Evolutionary conservation across 1,140 invertebrate genomes (phyloP), one percentile per base, ranked within the genome.

Genomic region (Andrena cerasifolii): DNA sequence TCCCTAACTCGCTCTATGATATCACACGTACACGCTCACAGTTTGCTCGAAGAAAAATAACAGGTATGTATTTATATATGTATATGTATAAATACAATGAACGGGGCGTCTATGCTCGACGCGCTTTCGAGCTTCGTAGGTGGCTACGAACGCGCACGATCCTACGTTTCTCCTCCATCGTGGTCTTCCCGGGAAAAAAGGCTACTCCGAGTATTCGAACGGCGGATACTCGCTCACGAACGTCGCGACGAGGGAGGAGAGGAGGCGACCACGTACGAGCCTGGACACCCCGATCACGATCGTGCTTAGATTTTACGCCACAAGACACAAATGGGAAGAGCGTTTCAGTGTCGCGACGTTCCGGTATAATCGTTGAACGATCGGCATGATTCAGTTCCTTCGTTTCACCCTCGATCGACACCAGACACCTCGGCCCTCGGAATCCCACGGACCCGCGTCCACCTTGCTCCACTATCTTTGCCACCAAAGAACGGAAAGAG

Each of bases 241-340:
- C 16, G 16, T 8, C 4, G 26, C n/a, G 3, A 53, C n/a, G 21
- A 8, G 3, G 21, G 26, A 0, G 10, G 4, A 21, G 28, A 0
- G 0, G 47, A 54, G n/a, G 24, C 43, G 7, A 49, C 0, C 56
- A 16, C 31, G 26, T 53, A 5, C 33, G 33, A 43, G 24, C n/a
- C n/a, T 43, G 56, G 31, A 80, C n/a, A 59, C 63, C 33, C 78
- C 49, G 36, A 36, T 63, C 73, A 70, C 54, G 59, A 78, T 61
- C 68, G 65, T 82, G 61, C 78, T 86, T 89, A 85, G 68, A 86
- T 86, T 78, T 75, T 79, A 87, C 65, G 82, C 71, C 79, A 83
- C 18, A 16, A 87, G 79, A 88, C 82, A 87, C 78, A 81, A 85
- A 87, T 65, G 82, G 83, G 66, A 86, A 87, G 86, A 87, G 70